Base-by-base conservation (phyloP, 2,113 vertebrate genomes). In the Morone chrysops region DNA sequence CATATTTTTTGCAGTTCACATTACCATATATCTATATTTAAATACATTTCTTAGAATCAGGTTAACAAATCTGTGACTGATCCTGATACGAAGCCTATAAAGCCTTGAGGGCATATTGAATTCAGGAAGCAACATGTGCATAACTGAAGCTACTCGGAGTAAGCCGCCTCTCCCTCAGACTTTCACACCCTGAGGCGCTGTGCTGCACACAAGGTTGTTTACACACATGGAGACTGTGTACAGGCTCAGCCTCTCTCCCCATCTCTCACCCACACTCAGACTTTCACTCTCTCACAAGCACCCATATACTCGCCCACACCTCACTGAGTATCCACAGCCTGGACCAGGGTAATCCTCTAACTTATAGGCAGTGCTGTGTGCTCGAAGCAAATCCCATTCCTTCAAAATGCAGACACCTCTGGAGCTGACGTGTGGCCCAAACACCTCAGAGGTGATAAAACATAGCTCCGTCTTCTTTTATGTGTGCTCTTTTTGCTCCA, bases 201-300 rank as follows among this genome's bases (percentile, higher is more conserved):
- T 75, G 82, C 82, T 80, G 81, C 90, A 90, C 86, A 92, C 89
- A 89, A 86, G 89, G 75, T 92, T 92, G 91, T 93, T 93, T 92
- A 93, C 91, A 86, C 81, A 78, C 77, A 78, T 74, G 47, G 62
- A 83, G 83, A 67, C 78, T 84, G 75, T 84, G 82, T 78, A 69
- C 78, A 80, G 50, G 63, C 85, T 81, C 50, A 87, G 80, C 70
- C 74, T 70, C 71, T 74, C 75, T 82, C 72, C 81, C 83, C 77
- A 59, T 86, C 83, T 81, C 82, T 90, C 82, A 89, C 81, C 75
- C 82, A 84, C 87, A 76, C 81, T 65, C 43, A 70, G 72, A 83
- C 77, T 13, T 62, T 82, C 85, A 77, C 83, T 89, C 75, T 60
- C 84, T 84, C 70, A 62, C 54, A 82, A 68, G 82, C 82, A 82